These are phyloP conservation scores for Maccullochella peelii DNA, from an alignment of 2,113 vertebrate genomes.

Conservation along the genomic window DNA sequence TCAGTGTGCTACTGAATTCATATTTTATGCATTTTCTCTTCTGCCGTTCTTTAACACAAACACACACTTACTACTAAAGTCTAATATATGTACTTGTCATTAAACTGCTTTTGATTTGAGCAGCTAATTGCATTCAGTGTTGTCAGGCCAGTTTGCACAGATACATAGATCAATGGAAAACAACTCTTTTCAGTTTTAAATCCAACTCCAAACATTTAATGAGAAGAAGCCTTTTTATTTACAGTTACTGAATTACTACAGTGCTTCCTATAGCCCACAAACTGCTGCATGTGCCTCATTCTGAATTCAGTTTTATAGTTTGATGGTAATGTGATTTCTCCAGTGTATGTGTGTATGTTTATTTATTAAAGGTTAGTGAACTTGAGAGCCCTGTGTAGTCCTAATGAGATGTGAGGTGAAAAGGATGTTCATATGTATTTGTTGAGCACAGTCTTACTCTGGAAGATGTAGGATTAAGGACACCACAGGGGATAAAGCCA, in stretches of 20 bases:
- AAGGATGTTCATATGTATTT: constrained; percentile 35
- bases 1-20: constrained; percentile 16
- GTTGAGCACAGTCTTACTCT: not conserved
- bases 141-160: constrained; percentile 5
- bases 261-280: not conserved
- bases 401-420: constrained; percentile 50
- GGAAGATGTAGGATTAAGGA: constrained; percentile 4
- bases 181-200: not conserved
- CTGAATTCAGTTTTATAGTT: not conserved
- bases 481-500: constrained; percentile 22
- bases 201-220: not conserved
- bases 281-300: not conserved
- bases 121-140: constrained; percentile 13
- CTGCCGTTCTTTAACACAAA: not conserved
- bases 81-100: constrained; percentile 38
- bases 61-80: not conserved
- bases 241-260: not conserved
- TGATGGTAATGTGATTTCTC: not conserved
- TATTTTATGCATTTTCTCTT: constrained; percentile 14
- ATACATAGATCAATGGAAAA: constrained; percentile 16
- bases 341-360: not conserved
- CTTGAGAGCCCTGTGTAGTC: constrained; percentile 13
- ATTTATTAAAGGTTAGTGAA: constrained; percentile 27
- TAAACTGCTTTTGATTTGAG: constrained; percentile 40
- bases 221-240: constrained; percentile 13